A percentile compares a stretch with the other conserved stretches of the same genome.
Evolutionary conservation across 2,797 vertebrate species (phyloP).

Genomic region (Cetoscarus ocellatus): DNA sequence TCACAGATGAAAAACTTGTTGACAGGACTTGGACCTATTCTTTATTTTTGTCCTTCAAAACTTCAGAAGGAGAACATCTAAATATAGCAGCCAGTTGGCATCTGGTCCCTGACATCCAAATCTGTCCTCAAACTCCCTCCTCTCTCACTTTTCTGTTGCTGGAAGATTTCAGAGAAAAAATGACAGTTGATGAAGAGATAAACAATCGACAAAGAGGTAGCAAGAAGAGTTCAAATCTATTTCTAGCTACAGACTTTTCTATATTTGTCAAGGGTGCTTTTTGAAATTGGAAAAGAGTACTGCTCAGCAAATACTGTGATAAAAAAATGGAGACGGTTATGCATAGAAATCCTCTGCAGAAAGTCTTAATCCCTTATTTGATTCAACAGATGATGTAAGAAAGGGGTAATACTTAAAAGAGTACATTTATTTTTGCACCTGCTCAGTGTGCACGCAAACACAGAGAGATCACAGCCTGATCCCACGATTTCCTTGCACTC

Average conservation of each 20-base stretch:
- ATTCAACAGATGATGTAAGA: slow-evolving; percentile 11
- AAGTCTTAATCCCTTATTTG: slow-evolving; percentile 4
- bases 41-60: slow-evolving; percentile 69
- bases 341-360: slow-evolving; percentile 1
- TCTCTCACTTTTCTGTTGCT: slow-evolving; percentile 28
- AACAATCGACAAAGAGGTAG: slow-evolving; percentile 47
- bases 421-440: slow-evolving; percentile 40
- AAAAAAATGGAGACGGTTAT: slow-evolving; percentile 4
- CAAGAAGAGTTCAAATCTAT: slow-evolving; percentile 57
- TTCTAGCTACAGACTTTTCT: slow-evolving; percentile 48
- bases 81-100: slow-evolving; percentile 70
- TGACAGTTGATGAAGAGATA: slow-evolving; percentile 49
- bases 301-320: slow-evolving; percentile 29
- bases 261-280: slow-evolving; percentile 48
- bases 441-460: slow-evolving; percentile 21
- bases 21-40: slow-evolving; percentile 45
- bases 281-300: slow-evolving; percentile 27
- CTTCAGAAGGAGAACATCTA: slow-evolving; percentile 61
- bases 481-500: slow-evolving; percentile 21
- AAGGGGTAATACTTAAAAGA: slow-evolving; percentile 13
- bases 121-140: slow-evolving; percentile 58
- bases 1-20: slow-evolving; percentile 52
- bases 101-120: slow-evolving; percentile 63
- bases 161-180: slow-evolving; percentile 50
- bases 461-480: slow-evolving; percentile 46